These are phyloP conservation scores for Mythimna loreyi DNA, from an alignment of 2,888 invertebrate species.

Conservation along the genomic window DNA sequence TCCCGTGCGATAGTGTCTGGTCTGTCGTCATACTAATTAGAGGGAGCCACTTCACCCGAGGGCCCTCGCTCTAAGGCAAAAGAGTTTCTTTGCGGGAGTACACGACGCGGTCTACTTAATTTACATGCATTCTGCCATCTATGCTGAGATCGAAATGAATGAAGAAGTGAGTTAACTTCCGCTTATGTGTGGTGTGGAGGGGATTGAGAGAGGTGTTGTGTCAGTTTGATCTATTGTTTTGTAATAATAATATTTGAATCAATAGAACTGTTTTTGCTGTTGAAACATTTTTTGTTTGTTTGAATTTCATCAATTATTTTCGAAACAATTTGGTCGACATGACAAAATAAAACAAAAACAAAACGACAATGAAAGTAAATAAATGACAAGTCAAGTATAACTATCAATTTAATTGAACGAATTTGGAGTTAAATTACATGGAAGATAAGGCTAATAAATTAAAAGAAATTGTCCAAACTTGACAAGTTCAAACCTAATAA, in stretches of 20 bases:
- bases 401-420: neutral
- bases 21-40: slow-evolving; percentile 72
- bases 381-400: neutral
- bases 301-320: neutral
- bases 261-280: no score
- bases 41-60: slow-evolving; percentile 68
- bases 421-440: neutral
- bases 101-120: slow-evolving; percentile 69
- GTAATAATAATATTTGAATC: neutral
- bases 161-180: slow-evolving; percentile 27
- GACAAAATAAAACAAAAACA: neutral
- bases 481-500: no score
- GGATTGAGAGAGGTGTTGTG: neutral
- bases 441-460: neutral
- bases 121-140: slow-evolving; percentile 62
- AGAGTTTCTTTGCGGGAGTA: slow-evolving; percentile 67
- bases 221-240: neutral
- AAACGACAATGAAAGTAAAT: neutral
- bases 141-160: slow-evolving; percentile 47
- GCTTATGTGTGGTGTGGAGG: slow-evolving; percentile 17
- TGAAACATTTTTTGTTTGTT: no score
- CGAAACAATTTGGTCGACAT: neutral
- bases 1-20: slow-evolving; percentile 48
- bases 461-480: no score
- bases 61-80: slow-evolving; percentile 68